Percentiles rank a stretch among this genome's conserved stretches.
phyloP scores from a whole-genome alignment of 2,113 vertebrate species.

The Poeciliopsis occidentalis region DNA sequence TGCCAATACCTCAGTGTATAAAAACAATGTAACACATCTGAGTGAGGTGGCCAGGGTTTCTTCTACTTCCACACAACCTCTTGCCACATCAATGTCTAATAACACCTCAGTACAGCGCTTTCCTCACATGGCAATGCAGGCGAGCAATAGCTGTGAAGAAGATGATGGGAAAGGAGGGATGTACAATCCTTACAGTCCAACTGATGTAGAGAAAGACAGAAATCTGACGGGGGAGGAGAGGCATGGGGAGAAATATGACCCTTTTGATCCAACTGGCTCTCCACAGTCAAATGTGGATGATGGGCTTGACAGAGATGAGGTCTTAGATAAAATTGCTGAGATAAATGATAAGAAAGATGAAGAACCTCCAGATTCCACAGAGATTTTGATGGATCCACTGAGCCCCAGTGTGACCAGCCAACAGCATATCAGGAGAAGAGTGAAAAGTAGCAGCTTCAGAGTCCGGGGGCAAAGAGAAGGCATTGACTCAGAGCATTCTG shows the following conservation, averaged over 20 bases:
- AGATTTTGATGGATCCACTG: conserved; percentile 46
- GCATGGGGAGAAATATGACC: conserved; percentile 91
- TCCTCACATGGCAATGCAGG: conserved; percentile 19
- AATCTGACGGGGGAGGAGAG: conserved; percentile 59
- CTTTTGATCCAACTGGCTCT: conserved; percentile 92
- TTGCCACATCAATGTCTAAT: conserved; percentile 21
- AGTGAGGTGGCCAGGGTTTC: conserved; percentile 59
- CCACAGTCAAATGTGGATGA: conserved; percentile 73
- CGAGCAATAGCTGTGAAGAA: conserved; percentile 32
- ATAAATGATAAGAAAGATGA: conserved; percentile 60
- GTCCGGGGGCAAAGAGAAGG: conserved; percentile 38
- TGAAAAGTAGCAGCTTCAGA: conserved; percentile 44
- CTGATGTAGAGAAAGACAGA: conserved; percentile 77
- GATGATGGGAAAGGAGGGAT: conserved; percentile 76
- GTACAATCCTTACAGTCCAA: conserved; percentile 90
- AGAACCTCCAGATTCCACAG: conserved; percentile 74
- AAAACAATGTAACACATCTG: conserved; percentile 57
- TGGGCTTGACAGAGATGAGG: conserved; percentile 5
- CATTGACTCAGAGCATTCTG: conserved; percentile 81
- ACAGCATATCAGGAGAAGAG: conserved; percentile 70
- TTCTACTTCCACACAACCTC: conserved; percentile 65
- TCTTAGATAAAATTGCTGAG: conserved; percentile 6
- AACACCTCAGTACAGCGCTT: conserved; percentile 33
- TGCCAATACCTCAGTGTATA: conserved; percentile 49
- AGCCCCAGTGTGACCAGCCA: conserved; percentile 37